Evolutionary conservation across 2,113 vertebrate species (phyloP), one percentile per base, ranked within the genome.

Genomic region (Smithornis capensis): DNA sequence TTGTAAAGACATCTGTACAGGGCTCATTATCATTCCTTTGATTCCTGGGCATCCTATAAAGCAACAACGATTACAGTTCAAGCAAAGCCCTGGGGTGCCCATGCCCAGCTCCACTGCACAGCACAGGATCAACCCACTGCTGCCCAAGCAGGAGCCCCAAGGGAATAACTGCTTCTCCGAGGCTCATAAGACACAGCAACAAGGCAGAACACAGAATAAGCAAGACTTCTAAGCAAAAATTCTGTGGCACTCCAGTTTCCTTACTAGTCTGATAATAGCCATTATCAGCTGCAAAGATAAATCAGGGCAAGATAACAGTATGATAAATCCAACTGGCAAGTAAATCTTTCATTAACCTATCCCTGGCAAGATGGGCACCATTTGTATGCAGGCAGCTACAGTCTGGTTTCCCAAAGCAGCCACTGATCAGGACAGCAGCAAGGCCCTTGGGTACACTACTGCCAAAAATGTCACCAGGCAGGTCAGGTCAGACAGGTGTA

Each of bases 191-290:
- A 44, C 62, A 69, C 24, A 47, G 47, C 29, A 42, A 33, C 1
- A 56, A 19, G 42, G 12, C 83, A 74, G 33, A 73, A 63, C 25
- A 22, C 10, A 14, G 6, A 7, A 1, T 4, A 64, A 70, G 16
- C 5, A 35, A 35, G 37, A 42, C n/a, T 40, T 64, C 7, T 1
- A 59, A 67, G 9, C 49, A 14, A 21, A 22, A 60, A 21, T 12
- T 12, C 68, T 14, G 19, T 29, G 10, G 25, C 44, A 31, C 17
- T 64, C 5, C 0, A 0, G 2, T 29, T 55, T 60, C 47, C 35
- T 53, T 21, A 9, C 10, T 25, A 1, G 5, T 44, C 42, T 55
- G 37, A 0, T 18, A 57, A 44, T 1, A 44, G 35, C 40, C 65
- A 42, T 15, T 24, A n/a, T 15, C 28, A 87, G 16, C 65, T 42